Conservation (phyloP, 2,797 vertebrate genomes). For the Sitta carolinensis region DNA sequence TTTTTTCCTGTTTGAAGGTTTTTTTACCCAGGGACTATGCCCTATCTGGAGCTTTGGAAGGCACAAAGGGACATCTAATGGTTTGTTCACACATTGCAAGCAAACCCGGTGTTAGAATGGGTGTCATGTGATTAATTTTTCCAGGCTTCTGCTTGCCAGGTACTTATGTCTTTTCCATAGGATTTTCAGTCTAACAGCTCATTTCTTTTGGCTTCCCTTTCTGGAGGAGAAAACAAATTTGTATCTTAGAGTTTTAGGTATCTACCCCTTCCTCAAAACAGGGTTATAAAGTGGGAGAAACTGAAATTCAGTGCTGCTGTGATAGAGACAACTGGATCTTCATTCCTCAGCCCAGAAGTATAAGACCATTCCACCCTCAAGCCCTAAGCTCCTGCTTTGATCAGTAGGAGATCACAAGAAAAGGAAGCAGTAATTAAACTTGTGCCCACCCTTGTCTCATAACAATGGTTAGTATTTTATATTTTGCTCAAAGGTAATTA, state of each 20-base stretch:
- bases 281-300: not conserved
- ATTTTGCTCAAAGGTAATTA: not conserved
- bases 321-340: not conserved
- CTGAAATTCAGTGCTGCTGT: not conserved
- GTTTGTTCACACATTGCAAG: constrained; percentile 30
- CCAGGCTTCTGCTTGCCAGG: not conserved
- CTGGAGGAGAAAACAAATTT: not conserved
- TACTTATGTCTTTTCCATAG: not conserved
- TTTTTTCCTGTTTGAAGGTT: not conserved
- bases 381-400: not conserved
- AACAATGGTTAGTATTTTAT: not conserved
- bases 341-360: not conserved
- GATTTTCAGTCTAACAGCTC: not conserved
- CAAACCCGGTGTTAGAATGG: not conserved
- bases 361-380: not conserved
- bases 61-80: constrained; percentile 38
- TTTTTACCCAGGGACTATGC: not conserved
- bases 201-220: not conserved
- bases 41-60: not conserved
- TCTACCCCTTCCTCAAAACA: not conserved
- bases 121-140: not conserved
- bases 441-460: not conserved
- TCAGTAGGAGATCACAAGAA: not conserved
- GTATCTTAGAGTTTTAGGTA: not conserved
- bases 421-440: not conserved